A percentile compares a stretch with the other conserved stretches of the same genome.
Evolutionary conservation across 2,797 vertebrate genomes (phyloP).

Genomic region (Sebastes hopkinsi): DNA sequence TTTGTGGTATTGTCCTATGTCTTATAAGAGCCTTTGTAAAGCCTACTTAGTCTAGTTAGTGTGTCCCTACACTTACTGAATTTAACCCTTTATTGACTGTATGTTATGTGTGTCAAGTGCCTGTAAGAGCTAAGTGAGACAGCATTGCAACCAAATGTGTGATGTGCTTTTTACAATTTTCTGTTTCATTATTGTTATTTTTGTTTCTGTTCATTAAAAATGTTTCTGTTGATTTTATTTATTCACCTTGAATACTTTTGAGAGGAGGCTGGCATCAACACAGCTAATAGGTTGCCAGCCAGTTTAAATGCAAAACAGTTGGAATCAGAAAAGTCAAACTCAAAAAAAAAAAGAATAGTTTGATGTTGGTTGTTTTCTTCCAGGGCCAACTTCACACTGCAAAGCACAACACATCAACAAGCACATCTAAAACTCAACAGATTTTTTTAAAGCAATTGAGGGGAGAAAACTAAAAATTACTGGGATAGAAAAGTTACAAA

Average conservation of each 20-base stretch:
- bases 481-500: background rate
- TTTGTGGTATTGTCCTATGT: background rate
- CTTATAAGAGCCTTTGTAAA: constrained; percentile 10
- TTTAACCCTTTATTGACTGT: constrained; percentile 6
- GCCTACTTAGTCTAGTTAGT: background rate
- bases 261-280: background rate
- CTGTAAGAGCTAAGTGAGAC: background rate
- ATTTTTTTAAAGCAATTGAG: background rate
- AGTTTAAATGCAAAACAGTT: constrained; percentile 22
- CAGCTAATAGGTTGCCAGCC: background rate
- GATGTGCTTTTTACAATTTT: background rate
- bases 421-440: background rate
- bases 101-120: background rate
- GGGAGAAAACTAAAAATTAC: background rate
- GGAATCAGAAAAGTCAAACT: background rate
- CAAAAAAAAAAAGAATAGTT: background rate
- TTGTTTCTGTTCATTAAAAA: constrained; percentile 56
- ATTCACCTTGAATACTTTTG: constrained; percentile 14
- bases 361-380: background rate
- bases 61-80: background rate
- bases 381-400: background rate
- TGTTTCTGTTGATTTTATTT: constrained; percentile 27
- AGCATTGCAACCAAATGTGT: constrained; percentile 3
- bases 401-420: background rate
- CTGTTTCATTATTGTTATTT: constrained; percentile 16